phyloP scores from a whole-genome alignment of 2,888 invertebrate species.

The Caenorhabditis plicata region DNA sequence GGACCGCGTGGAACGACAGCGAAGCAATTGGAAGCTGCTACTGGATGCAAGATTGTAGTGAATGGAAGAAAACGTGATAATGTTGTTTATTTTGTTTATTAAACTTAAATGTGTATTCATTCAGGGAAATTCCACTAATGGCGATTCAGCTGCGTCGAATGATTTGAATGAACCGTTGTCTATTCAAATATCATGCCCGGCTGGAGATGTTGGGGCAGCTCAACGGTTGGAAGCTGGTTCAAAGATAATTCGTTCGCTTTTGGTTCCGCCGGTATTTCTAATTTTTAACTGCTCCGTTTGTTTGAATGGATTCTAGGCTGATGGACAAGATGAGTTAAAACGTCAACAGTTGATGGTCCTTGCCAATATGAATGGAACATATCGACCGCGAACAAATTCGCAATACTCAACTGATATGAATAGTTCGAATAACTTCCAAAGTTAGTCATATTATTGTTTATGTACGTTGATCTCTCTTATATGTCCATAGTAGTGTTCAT shows the following conservation, averaged over 20 bases:
- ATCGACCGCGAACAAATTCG: slow-evolving; percentile 8
- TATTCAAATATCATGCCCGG: slow-evolving; percentile 18
- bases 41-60: slow-evolving; percentile 25
- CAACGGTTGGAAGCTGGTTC: slow-evolving; percentile 12
- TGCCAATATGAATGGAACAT: slow-evolving; percentile 30
- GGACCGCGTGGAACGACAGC: slow-evolving; percentile 34
- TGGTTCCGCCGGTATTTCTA: slow-evolving; percentile 20
- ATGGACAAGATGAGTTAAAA: slow-evolving; percentile 31
- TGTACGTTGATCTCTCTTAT: neutral
- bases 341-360: slow-evolving; percentile 29
- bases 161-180: slow-evolving; percentile 11
- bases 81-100: neutral
- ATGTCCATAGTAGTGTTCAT: neutral
- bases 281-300: too few relatives aligned
- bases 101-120: slow-evolving; percentile 1
- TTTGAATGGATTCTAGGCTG: slow-evolving; percentile 30
- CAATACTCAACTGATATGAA: slow-evolving; percentile 1
- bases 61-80: slow-evolving; percentile 6
- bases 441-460: slow-evolving; percentile 13
- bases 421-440: slow-evolving; percentile 18
- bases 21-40: slow-evolving; percentile 19
- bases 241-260: slow-evolving; percentile 9
- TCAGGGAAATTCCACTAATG: neutral
- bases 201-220: slow-evolving; percentile 11
- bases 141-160: neutral